A percentile compares a stretch with the other conserved stretches of the same genome.
phyloP scores from a whole-genome alignment of 2,888 invertebrate species.

The Harmothoe impar region DNA sequence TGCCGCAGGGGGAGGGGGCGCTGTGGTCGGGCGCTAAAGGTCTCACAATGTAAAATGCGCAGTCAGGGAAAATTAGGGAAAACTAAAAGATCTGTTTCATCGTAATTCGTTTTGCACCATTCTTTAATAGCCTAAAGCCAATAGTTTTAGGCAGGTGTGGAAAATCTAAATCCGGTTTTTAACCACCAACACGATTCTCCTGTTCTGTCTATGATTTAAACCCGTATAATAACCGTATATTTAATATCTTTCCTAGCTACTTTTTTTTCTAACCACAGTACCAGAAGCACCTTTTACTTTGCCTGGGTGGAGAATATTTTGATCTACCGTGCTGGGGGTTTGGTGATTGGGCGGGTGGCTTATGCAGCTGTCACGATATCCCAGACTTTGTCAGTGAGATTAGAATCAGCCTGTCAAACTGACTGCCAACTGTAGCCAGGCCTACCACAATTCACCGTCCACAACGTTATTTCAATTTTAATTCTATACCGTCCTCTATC shows the following conservation, averaged over 20 bases:
- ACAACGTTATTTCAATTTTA: background rate
- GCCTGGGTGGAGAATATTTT: background rate
- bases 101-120: no score
- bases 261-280: no score
- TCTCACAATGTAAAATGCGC: background rate
- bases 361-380: background rate
- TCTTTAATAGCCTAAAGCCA: no score
- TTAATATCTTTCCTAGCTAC: no score
- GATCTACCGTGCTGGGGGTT: background rate
- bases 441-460: background rate
- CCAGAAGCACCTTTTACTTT: no score
- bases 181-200: no score
- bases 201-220: no score
- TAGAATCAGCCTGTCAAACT: slow-evolving; percentile 10
- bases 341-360: background rate
- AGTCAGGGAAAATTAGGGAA: background rate
- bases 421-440: background rate
- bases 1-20: background rate
- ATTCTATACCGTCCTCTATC: no score
- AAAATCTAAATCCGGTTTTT: no score
- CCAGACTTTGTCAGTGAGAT: background rate
- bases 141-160: no score
- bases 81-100: background rate
- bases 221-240: no score
- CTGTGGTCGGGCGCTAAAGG: background rate